These are phyloP conservation scores for Corythornis madagascariensis DNA, from an alignment of 2,113 vertebrate species.

Conservation along the genomic window DNA sequence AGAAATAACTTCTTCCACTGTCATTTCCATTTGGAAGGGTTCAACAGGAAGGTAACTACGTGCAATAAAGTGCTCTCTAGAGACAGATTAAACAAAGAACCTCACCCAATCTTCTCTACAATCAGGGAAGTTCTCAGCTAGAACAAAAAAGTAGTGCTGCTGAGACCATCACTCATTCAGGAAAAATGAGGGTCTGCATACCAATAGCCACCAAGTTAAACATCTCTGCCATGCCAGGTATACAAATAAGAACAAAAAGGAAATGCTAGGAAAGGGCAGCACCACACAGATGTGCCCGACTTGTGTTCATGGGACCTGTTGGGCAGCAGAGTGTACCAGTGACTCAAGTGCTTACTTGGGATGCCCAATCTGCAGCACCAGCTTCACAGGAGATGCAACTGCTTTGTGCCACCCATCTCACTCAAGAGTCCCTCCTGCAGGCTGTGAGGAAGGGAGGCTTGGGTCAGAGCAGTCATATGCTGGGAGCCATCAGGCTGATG, in stretches of 20 bases:
- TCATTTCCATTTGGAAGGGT: not conserved
- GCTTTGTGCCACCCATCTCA: not conserved
- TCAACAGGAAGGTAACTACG: not conserved
- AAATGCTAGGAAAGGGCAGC: not conserved
- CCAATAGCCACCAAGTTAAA: not conserved
- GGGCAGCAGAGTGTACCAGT: not conserved
- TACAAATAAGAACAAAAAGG: not conserved
- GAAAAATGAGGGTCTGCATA: not conserved
- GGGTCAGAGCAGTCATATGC: not conserved
- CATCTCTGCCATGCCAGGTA: not conserved
- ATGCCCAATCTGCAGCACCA: not conserved
- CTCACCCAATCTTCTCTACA: not conserved
- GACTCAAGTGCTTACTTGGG: not conserved
- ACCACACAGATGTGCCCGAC: not conserved
- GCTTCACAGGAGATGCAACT: not conserved
- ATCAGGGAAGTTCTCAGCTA: constrained; percentile 8
- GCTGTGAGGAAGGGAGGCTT: not conserved
- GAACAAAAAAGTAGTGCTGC: not conserved
- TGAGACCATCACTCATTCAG: not conserved
- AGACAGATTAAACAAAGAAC: not conserved
- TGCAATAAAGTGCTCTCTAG: not conserved
- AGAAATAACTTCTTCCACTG: not conserved
- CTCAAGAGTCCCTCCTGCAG: not conserved
- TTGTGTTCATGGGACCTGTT: not conserved
- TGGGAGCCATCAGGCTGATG: not conserved